Conservation (phyloP, 2,888 invertebrate genomes). For the Gortyna flavago region DNA sequence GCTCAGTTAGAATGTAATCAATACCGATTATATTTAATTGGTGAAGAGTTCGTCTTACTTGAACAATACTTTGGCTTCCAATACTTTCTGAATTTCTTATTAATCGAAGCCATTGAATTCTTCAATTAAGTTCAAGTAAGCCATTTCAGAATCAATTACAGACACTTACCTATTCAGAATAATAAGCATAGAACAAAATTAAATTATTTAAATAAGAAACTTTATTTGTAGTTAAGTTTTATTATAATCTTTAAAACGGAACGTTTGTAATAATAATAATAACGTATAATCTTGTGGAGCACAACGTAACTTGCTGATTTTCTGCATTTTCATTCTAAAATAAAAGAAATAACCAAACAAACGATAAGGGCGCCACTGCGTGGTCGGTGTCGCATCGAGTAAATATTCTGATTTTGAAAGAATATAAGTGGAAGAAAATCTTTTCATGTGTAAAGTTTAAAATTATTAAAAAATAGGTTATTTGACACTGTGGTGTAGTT, state of each 20-base stretch:
- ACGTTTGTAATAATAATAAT: too few relatives aligned
- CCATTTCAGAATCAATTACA: constrained; percentile 17
- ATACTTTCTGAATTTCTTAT: constrained; percentile 24
- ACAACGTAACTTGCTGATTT: too few relatives aligned
- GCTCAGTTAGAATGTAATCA: constrained; percentile 25
- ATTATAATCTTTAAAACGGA: too few relatives aligned
- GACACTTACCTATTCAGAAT: constrained; percentile 8
- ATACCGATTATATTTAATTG: constrained; percentile 21
- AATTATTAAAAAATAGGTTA: neutral
- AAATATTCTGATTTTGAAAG: neutral
- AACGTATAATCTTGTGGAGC: too few relatives aligned
- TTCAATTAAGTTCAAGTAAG: constrained; percentile 19
- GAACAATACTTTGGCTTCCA: constrained; percentile 25
- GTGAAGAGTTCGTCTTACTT: constrained; percentile 10
- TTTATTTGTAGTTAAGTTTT: too few relatives aligned
- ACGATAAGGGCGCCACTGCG: too few relatives aligned
- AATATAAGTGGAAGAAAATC: neutral
- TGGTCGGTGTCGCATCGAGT: too few relatives aligned
- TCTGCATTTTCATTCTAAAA: too few relatives aligned
- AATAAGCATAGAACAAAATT: neutral
- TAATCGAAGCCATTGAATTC: constrained; percentile 31
- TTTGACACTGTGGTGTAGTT: neutral
- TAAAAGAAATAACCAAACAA: too few relatives aligned
- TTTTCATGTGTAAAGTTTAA: neutral
- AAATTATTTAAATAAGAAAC: constrained; percentile 10